Base-by-base conservation (phyloP, 2,113 vertebrate genomes). In the Chionis minor region DNA sequence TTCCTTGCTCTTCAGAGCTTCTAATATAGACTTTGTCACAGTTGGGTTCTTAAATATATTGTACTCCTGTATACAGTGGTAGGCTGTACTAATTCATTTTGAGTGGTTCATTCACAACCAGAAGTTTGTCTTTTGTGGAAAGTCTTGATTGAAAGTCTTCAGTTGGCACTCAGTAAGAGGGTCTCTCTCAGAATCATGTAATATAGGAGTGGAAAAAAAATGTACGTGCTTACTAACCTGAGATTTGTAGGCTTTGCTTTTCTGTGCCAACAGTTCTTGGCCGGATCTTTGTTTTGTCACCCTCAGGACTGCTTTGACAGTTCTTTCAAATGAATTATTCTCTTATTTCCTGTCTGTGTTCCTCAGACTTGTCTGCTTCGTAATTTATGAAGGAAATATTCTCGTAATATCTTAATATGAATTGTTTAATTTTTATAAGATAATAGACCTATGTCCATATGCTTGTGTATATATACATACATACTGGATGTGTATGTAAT, bases 1-100 rank as follows among this genome's bases (percentile, higher is more conserved):
- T 92, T 93, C 19, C 62, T 92, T 77, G 27, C 80, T 95, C 66
- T 86, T 80, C 56, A 87, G 79, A 86, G 47, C 90, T 96, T 90
- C 80, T 94, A 81, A 78, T 74, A 58, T 40, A 49, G 51, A 66
- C 62, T 94, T 91, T 45, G 66, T 84, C 72, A 73, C 80, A 54
- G 51, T 75, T 86, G 13, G 24, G 80, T 94, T 90, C 94, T 83
- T 66, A 82, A 93, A 66, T 85, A n/a, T 67, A 58, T 54, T 81
- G 62, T 56, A 28, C 40, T 81, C 30, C 47, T 81, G 33, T 62
- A 32, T 63, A 24, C 38, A 44, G 33, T 35, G 42, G 23, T 83
- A 74, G 63, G 42, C 84, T 91, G n/a, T 61, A 88, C 52, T 91
- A 61, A 86, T 58, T 96, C 42, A 58, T 88, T 75, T 89, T 27